These are phyloP conservation scores for Gymnothorax javanicus DNA, from an alignment of 2,797 vertebrate genomes.

Conservation along the genomic window DNA sequence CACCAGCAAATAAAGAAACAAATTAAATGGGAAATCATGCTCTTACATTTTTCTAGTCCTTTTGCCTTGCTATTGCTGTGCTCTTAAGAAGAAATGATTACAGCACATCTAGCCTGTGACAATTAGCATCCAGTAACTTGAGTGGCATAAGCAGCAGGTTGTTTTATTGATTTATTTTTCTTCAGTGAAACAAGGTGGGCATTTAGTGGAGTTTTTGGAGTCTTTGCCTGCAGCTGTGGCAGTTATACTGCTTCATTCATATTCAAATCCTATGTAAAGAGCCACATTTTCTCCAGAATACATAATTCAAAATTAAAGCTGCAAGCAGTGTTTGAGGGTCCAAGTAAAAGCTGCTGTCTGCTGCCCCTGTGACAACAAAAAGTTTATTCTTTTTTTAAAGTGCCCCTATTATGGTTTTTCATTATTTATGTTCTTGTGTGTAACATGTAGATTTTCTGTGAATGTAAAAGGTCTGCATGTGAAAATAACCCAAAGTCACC, in stretches of 20 bases:
- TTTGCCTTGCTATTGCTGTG: background rate
- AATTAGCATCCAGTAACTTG: background rate
- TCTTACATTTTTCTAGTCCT: background rate
- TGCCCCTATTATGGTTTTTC: too few species aligned
- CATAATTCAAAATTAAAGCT: background rate
- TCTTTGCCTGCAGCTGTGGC: background rate
- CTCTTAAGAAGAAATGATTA: background rate
- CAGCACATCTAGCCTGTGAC: background rate
- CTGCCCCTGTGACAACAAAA: too few species aligned
- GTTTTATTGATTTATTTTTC: background rate
- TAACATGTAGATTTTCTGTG: too few species aligned
- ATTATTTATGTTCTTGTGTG: too few species aligned
- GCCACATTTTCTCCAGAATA: background rate
- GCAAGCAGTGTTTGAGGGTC: too few species aligned
- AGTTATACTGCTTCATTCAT: background rate
- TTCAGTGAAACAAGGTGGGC: background rate
- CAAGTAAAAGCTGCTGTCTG: too few species aligned
- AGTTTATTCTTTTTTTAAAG: too few species aligned
- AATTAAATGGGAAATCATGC: background rate
- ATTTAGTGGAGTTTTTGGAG: background rate
- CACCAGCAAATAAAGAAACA: background rate
- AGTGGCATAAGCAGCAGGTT: background rate
- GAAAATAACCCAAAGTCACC: too few species aligned
- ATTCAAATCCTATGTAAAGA: background rate
- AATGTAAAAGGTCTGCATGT: too few species aligned